Conservation (phyloP, 1,140 invertebrate species). For the Trachymyrmex septentrionalis region DNA sequence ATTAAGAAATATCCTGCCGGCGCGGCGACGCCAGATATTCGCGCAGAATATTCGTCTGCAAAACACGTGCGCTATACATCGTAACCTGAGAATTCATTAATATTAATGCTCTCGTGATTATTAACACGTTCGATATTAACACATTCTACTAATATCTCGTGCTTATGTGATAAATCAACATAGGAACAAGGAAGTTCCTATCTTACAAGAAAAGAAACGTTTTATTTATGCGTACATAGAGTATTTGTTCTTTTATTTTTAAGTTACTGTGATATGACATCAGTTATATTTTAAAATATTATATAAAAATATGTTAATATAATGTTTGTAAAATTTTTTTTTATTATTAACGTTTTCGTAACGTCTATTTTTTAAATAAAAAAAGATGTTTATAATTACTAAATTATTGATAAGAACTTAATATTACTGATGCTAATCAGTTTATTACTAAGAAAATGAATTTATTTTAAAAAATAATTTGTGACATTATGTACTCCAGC, state of each 20-base stretch:
- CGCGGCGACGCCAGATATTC: conserved; percentile 12
- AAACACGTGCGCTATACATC: conserved; percentile 20
- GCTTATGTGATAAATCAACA: conserved; percentile 26
- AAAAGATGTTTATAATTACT: too few relatives aligned
- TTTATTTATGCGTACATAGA: background rate
- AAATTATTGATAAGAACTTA: too few relatives aligned
- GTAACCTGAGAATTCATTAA: conserved; percentile 28
- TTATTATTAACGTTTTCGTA: background rate
- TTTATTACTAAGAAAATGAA: too few relatives aligned
- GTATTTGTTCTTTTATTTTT: background rate
- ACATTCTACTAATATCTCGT: background rate
- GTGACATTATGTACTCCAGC: too few relatives aligned
- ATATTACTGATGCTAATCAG: too few relatives aligned
- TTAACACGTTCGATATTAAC: conserved; percentile 36
- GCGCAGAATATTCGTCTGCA: conserved; percentile 8
- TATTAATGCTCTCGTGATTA: conserved; percentile 47
- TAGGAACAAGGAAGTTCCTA: background rate
- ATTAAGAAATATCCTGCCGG: conserved; percentile 48
- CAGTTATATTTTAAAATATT: background rate
- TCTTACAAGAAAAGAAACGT: background rate
- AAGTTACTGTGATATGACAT: background rate
- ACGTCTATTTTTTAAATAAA: too few relatives aligned
- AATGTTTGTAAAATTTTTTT: background rate
- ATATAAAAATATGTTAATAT: background rate
- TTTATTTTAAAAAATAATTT: too few relatives aligned